Conservation (phyloP, 1,140 invertebrate species). For the Bombus pascuorum region DNA sequence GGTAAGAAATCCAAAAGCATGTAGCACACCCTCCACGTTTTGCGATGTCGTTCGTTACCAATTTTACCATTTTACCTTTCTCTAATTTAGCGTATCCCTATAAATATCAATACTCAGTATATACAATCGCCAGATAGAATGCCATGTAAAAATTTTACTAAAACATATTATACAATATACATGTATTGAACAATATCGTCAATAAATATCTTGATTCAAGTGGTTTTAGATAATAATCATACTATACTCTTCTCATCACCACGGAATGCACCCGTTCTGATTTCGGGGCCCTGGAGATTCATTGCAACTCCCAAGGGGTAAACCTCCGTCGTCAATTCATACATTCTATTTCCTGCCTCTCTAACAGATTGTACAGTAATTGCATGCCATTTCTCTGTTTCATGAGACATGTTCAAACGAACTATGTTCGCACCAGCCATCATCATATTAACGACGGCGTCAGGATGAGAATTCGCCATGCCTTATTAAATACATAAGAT, state of each 20-base stretch:
- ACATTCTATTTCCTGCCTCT: conserved; percentile 47
- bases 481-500: conserved; percentile 24
- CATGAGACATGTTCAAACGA: conserved; percentile 62
- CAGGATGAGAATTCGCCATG: conserved; percentile 45
- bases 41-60: conserved; percentile 40
- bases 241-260: conserved; percentile 41
- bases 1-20: conserved; percentile 59
- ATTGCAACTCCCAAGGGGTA: conserved; percentile 79
- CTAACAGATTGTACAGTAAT: conserved; percentile 51
- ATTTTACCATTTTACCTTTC: conserved; percentile 74
- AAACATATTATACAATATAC: neutral
- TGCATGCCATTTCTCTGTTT: conserved; percentile 57
- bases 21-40: conserved; percentile 43
- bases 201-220: neutral
- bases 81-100: conserved; percentile 75
- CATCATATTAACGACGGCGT: conserved; percentile 51
- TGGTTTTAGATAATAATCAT: conserved; percentile 13
- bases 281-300: conserved; percentile 80
- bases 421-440: conserved; percentile 60
- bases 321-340: conserved; percentile 24
- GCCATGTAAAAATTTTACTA: neutral
- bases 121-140: neutral
- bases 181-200: neutral
- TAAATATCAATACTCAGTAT: conserved; percentile 35
- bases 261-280: conserved; percentile 78